These are phyloP conservation scores for Nyctereutes procyonoides DNA, from an alignment of 2,113 vertebrate genomes.

Conservation along the genomic window DNA sequence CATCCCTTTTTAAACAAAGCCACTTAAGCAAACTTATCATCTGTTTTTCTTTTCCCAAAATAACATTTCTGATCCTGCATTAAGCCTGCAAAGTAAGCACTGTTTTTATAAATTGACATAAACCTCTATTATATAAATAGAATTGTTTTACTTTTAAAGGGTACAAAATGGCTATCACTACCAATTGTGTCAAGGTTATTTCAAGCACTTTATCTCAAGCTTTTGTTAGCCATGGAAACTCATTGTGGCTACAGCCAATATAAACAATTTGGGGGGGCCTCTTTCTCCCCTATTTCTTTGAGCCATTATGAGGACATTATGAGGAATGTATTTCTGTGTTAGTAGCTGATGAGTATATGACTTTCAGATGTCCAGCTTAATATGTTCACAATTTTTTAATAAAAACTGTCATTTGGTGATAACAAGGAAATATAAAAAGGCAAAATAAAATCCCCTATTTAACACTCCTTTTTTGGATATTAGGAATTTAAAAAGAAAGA, in stretches of 20 bases:
- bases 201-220: conserved; percentile 70
- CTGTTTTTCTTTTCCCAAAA: conserved; percentile 86
- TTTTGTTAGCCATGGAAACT: conserved; percentile 74
- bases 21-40: conserved; percentile 85
- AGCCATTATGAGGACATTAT: neutral
- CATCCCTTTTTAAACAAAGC: conserved; percentile 84
- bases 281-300: conserved; percentile 57
- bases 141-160: conserved; percentile 80
- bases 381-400: conserved; percentile 58
- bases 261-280: conserved; percentile 62
- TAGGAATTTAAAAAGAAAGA: conserved; percentile 49
- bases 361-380: conserved; percentile 61
- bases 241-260: conserved; percentile 52
- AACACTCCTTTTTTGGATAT: conserved; percentile 37
- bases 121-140: conserved; percentile 80
- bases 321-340: conserved; percentile 67
- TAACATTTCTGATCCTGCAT: conserved; percentile 83
- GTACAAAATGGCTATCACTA: conserved; percentile 72
- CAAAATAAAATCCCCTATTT: conserved; percentile 50
- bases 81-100: conserved; percentile 82
- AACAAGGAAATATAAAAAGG: conserved; percentile 57
- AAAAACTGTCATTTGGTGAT: conserved; percentile 53
- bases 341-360: conserved; percentile 39
- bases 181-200: conserved; percentile 76
- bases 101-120: conserved; percentile 80